Evolutionary conservation across 2,113 vertebrate species (phyloP).

Genomic region (Triplophysa dalaica): DNA sequence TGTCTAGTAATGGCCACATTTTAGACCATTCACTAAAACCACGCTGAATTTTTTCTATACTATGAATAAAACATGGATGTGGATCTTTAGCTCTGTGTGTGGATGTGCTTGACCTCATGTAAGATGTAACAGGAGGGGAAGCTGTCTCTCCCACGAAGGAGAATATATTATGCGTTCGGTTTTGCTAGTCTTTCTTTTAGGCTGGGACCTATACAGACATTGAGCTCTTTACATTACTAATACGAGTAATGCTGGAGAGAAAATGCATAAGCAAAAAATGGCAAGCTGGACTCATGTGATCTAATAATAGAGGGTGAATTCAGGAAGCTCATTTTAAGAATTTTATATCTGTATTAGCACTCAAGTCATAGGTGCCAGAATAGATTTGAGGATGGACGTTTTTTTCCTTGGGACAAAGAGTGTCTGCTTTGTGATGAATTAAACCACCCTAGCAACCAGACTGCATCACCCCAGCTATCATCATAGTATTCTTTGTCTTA

Average conservation of each 20-base stretch:
- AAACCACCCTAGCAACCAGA: neutral
- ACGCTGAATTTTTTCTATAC: neutral
- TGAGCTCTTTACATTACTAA: neutral
- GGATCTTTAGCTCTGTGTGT: neutral
- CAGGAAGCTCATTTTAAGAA: too few species aligned
- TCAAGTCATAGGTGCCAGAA: too few species aligned
- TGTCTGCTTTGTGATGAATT: neutral
- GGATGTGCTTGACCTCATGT: conserved; percentile 4
- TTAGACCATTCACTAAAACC: neutral
- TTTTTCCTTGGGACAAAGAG: too few species aligned
- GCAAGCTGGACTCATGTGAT: neutral
- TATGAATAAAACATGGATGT: conserved; percentile 18
- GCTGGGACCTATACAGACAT: neutral
- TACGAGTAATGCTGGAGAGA: neutral
- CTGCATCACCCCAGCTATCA: too few species aligned
- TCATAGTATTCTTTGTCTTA: too few species aligned
- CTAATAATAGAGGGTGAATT: too few species aligned
- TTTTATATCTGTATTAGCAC: too few species aligned
- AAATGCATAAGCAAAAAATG: neutral
- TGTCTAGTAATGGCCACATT: neutral
- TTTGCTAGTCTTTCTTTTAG: neutral
- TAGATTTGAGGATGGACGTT: too few species aligned
- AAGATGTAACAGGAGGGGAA: neutral
- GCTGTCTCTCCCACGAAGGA: neutral
- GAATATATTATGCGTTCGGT: neutral